These are phyloP conservation scores for Puntigrus tetrazona DNA, from an alignment of 2,113 vertebrate genomes.

Conservation along the genomic window DNA sequence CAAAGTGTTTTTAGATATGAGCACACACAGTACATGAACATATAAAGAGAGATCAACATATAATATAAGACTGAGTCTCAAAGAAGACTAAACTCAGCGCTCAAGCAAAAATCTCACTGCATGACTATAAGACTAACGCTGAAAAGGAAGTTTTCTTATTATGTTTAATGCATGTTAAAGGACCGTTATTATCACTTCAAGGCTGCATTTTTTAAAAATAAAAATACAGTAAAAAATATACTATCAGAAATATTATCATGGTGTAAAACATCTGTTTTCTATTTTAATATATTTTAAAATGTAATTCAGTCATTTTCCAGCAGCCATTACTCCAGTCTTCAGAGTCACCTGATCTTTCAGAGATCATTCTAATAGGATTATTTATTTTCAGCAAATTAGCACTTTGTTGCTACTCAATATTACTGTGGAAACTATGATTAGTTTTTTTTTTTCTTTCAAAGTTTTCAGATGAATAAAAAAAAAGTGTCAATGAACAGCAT, in stretches of 20 bases:
- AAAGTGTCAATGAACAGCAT: background rate
- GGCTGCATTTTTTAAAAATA: background rate
- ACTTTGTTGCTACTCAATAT: background rate
- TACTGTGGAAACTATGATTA: background rate
- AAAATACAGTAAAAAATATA: no score
- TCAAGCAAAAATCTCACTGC: background rate
- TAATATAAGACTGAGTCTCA: background rate
- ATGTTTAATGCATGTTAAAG: no score
- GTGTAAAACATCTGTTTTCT: no score
- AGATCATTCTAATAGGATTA: background rate
- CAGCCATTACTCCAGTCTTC: background rate
- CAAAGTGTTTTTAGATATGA: background rate
- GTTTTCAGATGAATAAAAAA: background rate
- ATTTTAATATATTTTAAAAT: no score
- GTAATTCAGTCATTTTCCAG: background rate
- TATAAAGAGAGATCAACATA: background rate
- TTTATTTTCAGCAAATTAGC: background rate
- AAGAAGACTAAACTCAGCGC: background rate
- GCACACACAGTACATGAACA: background rate
- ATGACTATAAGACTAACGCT: no score
- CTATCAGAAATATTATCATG: background rate
- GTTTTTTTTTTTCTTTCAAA: background rate
- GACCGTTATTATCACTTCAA: no score
- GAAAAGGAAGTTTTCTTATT: no score
- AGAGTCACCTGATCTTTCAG: background rate